Evolutionary conservation across 2,888 invertebrate genomes (phyloP), one percentile per base, ranked within the genome.

Genomic region (Monochamus alternatus): DNA sequence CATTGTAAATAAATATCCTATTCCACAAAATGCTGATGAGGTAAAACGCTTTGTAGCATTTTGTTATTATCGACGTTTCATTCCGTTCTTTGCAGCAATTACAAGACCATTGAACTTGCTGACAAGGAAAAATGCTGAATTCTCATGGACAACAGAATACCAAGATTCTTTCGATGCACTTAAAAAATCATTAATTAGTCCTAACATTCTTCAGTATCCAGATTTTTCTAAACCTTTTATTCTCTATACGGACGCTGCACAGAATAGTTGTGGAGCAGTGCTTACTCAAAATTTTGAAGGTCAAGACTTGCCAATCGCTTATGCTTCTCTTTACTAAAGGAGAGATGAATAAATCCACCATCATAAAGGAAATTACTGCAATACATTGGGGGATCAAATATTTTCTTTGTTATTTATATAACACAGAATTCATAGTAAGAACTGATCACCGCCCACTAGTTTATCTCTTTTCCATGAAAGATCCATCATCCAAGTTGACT

Each of bases 401-500:
- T 22, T 22, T 22, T 22, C 1, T 0, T 22, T 22, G 22, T 1
- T 22, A 22, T 22, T 22, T 78, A 44, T 75, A 75, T 44, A 65
- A 60, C 22, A 55, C 55, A 31, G 75, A 75, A 66, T 78, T 76
- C 65, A 43, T 78, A 58, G 78, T 81, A 0, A 76, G 60, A 78
- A 58, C 76, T 30, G 75, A 81, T 62, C 79, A 78, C 55, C 73
- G 62, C 71, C 75, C 77, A 3, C 62, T 80, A 31, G 69, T 79
- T 12, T 78, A 75, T 47, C 30, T 78, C 64, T 80, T 78, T 59
- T 70, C 77, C 43, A 77, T 80, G 73, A 77, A 75, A 77, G 72
- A 77, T 44, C 77, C 75, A 9, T 65, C 75, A 9, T 79, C 77
- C 3, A 78, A 79, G 77, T 62, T 79, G 32, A 79, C 76, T 2